Evolutionary conservation across 2,797 vertebrate genomes (phyloP), one percentile per base, ranked within the genome.

Genomic region (Enteromius viviparus): DNA sequence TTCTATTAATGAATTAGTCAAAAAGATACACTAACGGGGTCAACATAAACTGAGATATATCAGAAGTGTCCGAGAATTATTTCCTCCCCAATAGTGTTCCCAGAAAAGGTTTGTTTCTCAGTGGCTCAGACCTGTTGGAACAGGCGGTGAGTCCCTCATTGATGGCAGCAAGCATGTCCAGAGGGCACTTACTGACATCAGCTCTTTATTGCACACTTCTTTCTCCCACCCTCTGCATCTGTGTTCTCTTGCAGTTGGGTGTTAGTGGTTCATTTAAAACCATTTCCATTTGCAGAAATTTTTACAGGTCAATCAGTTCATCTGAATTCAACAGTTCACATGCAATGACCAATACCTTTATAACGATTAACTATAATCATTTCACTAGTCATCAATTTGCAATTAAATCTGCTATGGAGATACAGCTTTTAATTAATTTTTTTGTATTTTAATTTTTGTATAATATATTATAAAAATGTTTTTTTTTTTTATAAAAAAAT

Each of bases 121-220:
- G 10, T 58, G 14, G n/a, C 62, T 45, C 34, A 81, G 78, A 83
- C 85, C 78, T 85, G 85, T 85, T 85, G 49, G 37, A 82, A 79
- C 85, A 81, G 55, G 85, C 68, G 21, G 8, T 2, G 11, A 69
- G 23, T 83, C 40, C 64, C 34, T 81, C 58, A 55, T 68, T 72
- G 75, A 74, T 58, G 14, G 40, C 65, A 65, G 75, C 14, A 17
- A 76, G 79, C 40, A 15, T 85, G 66, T 83, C 82, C 45, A 82
- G 66, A 80, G 85, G 66, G 60, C 84, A 69, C 19, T 69, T 70
- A 11, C 76, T 76, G 34, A 47, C 60, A 80, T 76, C 47, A 21
- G 58, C 55, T 19, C 51, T 42, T 58, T 62, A 32, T 58, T n/a
- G 21, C 58, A 71, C 45, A 66, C 32, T 32, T 23, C 62, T 55